Conservation (phyloP, 2,888 invertebrate species). For the Acleris cristana region DNA sequence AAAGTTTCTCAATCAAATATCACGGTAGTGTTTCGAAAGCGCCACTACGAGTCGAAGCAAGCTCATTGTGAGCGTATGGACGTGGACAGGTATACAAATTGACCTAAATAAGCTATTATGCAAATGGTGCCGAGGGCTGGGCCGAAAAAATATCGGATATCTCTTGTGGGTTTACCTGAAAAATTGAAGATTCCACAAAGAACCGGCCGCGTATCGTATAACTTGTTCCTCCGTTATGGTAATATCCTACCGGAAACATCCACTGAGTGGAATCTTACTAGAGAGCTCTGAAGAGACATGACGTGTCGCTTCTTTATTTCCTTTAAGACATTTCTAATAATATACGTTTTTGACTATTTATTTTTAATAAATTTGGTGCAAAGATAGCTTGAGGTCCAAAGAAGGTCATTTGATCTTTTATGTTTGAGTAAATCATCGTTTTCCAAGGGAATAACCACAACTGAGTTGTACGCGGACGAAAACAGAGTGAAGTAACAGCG, state of each 20-base stretch:
- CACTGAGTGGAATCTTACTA: slow-evolving; percentile 63
- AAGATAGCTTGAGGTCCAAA: too few relatives aligned
- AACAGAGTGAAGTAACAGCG: neutral
- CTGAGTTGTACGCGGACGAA: too few relatives aligned
- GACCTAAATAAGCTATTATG: slow-evolving; percentile 61
- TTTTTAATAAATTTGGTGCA: too few relatives aligned
- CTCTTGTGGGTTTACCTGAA: slow-evolving; percentile 62
- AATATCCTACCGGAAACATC: slow-evolving; percentile 72
- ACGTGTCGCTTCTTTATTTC: slow-evolving; percentile 9
- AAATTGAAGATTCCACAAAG: slow-evolving; percentile 62
- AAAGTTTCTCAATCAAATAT: slow-evolving; percentile 33
- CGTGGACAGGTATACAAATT: slow-evolving; percentile 52
- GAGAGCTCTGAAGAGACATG: slow-evolving; percentile 3
- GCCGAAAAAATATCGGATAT: slow-evolving; percentile 58
- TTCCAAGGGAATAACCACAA: too few relatives aligned
- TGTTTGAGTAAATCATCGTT: too few relatives aligned
- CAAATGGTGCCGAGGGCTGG: slow-evolving; percentile 48
- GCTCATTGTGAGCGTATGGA: slow-evolving; percentile 43
- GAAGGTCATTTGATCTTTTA: too few relatives aligned
- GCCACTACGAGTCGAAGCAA: slow-evolving; percentile 35
- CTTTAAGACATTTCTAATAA: neutral
- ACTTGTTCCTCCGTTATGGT: slow-evolving; percentile 79
- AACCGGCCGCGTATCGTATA: slow-evolving; percentile 68
- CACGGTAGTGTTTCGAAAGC: slow-evolving; percentile 23
- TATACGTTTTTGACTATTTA: too few relatives aligned